Conservation (phyloP, 1,140 invertebrate species). For the Antheraea pernyi region DNA sequence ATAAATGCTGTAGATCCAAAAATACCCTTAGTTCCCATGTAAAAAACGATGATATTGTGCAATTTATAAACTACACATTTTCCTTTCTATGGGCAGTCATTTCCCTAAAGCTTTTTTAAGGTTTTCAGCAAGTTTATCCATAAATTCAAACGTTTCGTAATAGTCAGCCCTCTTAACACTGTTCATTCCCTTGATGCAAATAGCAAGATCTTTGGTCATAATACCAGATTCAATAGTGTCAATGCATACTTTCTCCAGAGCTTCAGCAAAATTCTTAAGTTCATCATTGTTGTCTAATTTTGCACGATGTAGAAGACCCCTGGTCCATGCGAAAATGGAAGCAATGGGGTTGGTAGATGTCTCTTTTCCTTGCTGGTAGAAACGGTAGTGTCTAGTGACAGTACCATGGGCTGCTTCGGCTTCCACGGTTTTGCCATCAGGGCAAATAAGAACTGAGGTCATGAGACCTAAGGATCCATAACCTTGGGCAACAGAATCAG, state of each 20-base stretch:
- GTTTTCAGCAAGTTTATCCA: slow-evolving; percentile 97
- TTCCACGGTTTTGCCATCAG: slow-evolving; percentile 98
- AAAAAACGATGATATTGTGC: slow-evolving; percentile 24
- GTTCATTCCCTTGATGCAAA: slow-evolving; percentile 96
- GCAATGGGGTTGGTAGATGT: slow-evolving; percentile 99
- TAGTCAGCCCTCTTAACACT: slow-evolving; percentile 93
- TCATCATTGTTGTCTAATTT: slow-evolving; percentile 93
- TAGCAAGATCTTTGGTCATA: slow-evolving; percentile 99
- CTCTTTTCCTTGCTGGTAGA: slow-evolving; percentile 97
- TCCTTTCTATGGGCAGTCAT: slow-evolving; percentile 45
- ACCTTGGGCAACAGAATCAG: slow-evolving; percentile 97
- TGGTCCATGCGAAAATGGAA: slow-evolving; percentile 99
- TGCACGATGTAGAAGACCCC: slow-evolving; percentile 94
- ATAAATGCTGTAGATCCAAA: slow-evolving; percentile 54
- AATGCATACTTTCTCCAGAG: slow-evolving; percentile 94
- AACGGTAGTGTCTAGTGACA: slow-evolving; percentile 96
- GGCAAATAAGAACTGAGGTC: slow-evolving; percentile 96
- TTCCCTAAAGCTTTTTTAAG: slow-evolving; percentile 82
- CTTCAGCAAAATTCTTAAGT: slow-evolving; percentile 89
- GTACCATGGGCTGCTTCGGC: slow-evolving; percentile 99
- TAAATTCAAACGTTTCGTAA: slow-evolving; percentile 98
- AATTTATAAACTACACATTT: slow-evolving; percentile 52
- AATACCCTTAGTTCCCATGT: slow-evolving; percentile 49
- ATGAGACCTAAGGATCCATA: slow-evolving; percentile 96
- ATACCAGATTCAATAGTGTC: slow-evolving; percentile 95